Percentiles rank a stretch among this genome's conserved stretches.
phyloP scores from a whole-genome alignment of 2,888 invertebrate genomes.

The Xestia ashworthii region DNA sequence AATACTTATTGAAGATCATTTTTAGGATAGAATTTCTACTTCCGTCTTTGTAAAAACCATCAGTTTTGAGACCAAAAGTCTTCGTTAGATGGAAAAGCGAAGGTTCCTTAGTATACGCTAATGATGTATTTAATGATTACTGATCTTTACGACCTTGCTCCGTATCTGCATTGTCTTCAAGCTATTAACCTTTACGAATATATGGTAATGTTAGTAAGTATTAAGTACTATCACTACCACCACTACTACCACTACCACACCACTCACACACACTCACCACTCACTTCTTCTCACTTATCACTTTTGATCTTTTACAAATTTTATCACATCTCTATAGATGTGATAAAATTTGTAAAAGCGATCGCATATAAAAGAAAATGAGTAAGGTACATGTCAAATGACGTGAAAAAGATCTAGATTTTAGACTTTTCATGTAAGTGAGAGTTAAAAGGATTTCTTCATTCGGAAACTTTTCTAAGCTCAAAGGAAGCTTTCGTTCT shows the following conservation, averaged over 20 bases:
- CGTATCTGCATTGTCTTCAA: conserved; percentile 40
- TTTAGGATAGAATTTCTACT: not conserved
- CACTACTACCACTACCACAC: no score
- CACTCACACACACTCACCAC: no score
- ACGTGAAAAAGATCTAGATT: not conserved
- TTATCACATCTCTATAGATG: not conserved
- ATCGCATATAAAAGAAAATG: not conserved
- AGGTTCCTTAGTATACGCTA: conserved; percentile 48
- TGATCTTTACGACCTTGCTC: conserved; percentile 63
- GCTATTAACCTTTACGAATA: conserved; percentile 61
- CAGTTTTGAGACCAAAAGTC: not conserved
- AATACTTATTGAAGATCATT: not conserved
- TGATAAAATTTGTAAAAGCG: no score
- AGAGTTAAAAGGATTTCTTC: not conserved
- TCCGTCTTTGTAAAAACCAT: conserved; percentile 6
- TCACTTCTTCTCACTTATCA: not conserved
- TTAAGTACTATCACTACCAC: not conserved
- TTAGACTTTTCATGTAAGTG: not conserved
- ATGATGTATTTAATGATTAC: conserved; percentile 58
- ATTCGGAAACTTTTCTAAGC: not conserved
- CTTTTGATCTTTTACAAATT: conserved; percentile 4
- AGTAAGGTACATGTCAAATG: not conserved
- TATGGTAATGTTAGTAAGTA: conserved; percentile 45
- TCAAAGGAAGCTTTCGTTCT: not conserved
- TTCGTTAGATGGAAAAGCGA: conserved; percentile 19